Evolutionary conservation across 1,140 invertebrate species (phyloP).

Genomic region (Drosophila parvula): DNA sequence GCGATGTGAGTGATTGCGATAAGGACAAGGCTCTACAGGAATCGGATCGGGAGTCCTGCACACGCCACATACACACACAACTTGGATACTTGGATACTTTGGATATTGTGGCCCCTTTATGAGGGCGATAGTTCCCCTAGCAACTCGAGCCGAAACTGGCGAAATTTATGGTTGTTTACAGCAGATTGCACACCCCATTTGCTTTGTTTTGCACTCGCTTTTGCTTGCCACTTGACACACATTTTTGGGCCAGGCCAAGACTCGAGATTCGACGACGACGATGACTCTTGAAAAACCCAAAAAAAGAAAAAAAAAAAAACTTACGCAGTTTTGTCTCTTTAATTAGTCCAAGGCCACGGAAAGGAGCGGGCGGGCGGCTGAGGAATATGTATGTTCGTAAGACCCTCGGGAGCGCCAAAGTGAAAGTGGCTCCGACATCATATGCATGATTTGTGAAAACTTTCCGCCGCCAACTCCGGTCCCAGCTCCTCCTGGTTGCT

Average conservation of each 20-base stretch:
- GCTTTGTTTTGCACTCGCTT: constrained; percentile 76
- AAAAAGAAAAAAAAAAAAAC: constrained; percentile 40
- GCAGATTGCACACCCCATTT: constrained; percentile 82
- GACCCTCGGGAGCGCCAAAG: constrained; percentile 32
- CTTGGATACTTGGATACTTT: constrained; percentile 9
- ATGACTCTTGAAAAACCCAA: constrained; percentile 40
- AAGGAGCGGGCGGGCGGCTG: constrained; percentile 4
- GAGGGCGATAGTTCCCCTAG: constrained; percentile 62
- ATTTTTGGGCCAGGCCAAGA: constrained; percentile 41
- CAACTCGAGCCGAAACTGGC: constrained; percentile 41
- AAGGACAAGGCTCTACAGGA: constrained; percentile 52
- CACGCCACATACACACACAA: constrained; percentile 1
- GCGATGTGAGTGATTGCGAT: constrained; percentile 78
- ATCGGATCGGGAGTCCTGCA: constrained; percentile 22
- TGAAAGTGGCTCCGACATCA: constrained; percentile 68
- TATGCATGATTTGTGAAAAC: constrained; percentile 81
- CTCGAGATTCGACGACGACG: constrained; percentile 30
- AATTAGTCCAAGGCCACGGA: constrained; percentile 32
- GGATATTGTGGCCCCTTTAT: constrained; percentile 51
- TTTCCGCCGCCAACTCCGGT: constrained; percentile 55
- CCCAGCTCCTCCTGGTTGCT: constrained; percentile 3
- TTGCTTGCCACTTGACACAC: constrained; percentile 70
- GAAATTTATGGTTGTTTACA: constrained; percentile 80
- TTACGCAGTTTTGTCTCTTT: constrained; percentile 50
- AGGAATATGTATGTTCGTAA: constrained; percentile 11